Conservation (phyloP, 2,797 vertebrate genomes). For the Valencia hispanica region DNA sequence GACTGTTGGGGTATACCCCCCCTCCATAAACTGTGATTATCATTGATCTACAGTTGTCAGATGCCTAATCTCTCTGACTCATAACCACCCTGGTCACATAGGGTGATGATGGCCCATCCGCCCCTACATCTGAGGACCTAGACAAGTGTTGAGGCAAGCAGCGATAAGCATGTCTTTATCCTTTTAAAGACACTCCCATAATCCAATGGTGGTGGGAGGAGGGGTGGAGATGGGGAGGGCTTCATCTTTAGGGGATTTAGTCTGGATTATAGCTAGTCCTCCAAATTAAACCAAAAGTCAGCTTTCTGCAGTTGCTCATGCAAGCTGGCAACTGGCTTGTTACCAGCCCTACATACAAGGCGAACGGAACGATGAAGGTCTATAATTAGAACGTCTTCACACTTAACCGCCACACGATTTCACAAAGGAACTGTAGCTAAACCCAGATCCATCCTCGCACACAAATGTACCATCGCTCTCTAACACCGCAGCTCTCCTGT, state of each 20-base stretch:
- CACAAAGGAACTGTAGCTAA: slow-evolving; percentile 30
- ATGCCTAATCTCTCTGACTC: slow-evolving; percentile 69
- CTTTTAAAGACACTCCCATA: slow-evolving; percentile 85
- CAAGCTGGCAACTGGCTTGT: slow-evolving; percentile 78
- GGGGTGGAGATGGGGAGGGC: slow-evolving; percentile 50
- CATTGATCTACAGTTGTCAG: slow-evolving; percentile 71
- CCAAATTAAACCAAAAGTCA: slow-evolving; percentile 88
- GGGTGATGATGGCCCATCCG: slow-evolving; percentile 60
- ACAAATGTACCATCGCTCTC: slow-evolving; percentile 16
- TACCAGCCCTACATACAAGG: slow-evolving; percentile 69
- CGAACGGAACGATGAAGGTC: slow-evolving; percentile 52
- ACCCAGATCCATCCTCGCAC: slow-evolving; percentile 12
- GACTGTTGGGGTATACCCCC: slow-evolving; percentile 55
- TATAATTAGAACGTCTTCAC: slow-evolving; percentile 72
- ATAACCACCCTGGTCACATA: slow-evolving; percentile 54
- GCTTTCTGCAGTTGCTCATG: slow-evolving; percentile 82
- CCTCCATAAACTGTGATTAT: slow-evolving; percentile 73
- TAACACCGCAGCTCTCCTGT: slow-evolving; percentile 19
- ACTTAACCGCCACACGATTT: slow-evolving; percentile 32
- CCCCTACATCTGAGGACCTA: slow-evolving; percentile 68
- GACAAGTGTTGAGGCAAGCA: slow-evolving; percentile 77
- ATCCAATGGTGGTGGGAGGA: slow-evolving; percentile 73
- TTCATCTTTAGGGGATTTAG: slow-evolving; percentile 83
- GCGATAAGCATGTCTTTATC: slow-evolving; percentile 82
- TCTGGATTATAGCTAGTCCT: slow-evolving; percentile 86